Base-by-base conservation (phyloP, 2,888 invertebrate species). In the Hemithea aestivaria region DNA sequence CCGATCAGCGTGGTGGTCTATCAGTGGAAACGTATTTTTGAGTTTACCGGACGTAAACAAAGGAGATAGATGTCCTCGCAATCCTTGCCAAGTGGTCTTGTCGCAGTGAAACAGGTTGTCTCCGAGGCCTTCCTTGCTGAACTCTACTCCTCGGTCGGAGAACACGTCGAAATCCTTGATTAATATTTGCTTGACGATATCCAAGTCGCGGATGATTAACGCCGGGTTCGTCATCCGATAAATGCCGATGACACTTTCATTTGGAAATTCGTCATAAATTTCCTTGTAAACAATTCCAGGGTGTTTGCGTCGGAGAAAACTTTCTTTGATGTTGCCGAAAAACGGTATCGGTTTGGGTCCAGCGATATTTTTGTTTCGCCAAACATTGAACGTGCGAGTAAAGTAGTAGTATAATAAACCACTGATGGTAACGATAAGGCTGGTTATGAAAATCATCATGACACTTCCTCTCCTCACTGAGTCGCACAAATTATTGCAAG, bases 101-200 rank as follows among this genome's bases (percentile, higher is more conserved):
- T 66, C 59, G 6, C 63, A 59, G 34, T 68, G 66, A 22, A 78
- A 76, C 1, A 79, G 40, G 32, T 76, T 75, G 7, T 55, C 59
- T 27, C 68, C 67, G n/a, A 77, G 29, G 3, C 54, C 56, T 32
- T 66, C 48, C 16, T 68, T 62, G 27, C 64, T 64, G 20, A 64
- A 63, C 12, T 59, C 55, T 6, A 66, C 12, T 8, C 67, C 70
- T 24, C 78, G 66, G 7, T 73, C 64, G 6, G 60, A 44, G 25
- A 77, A 78, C 1, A 20, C 28, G 5, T 68, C 60, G 20, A 75
- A 78, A 25, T 77, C 76, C 30, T 73, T 75, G 5, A 74, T 57
- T 4, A 76, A 42, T 11, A 78, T 56, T 26, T 65, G 58, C 36
- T 70, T 75, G 7, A 66, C 62, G 22, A 71, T 45, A 32, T 78